Base-by-base conservation (phyloP, 1,140 invertebrate species). In the Scaptomyza montana region DNA sequence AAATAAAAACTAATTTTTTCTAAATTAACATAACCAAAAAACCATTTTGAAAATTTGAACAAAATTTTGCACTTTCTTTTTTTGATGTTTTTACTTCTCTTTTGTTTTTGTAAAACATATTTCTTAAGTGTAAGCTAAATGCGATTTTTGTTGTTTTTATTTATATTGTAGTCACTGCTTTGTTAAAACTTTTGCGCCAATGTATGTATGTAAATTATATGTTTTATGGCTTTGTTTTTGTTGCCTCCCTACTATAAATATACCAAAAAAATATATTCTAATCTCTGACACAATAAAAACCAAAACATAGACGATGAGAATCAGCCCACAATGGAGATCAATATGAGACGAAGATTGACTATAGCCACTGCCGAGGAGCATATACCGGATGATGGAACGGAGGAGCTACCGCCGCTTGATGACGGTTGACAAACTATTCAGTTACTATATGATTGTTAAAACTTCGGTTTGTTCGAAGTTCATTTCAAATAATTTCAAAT, bases 51-150 rank as follows among this genome's bases (percentile, higher is more conserved):
- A 25, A 59, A 30, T 43, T 5, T 33, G 47, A 36, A 39, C 16
- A 54, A 63, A 43, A 39, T 66, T 91, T 91, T 91, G 90, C 90
- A 91, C 90, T 91, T 91, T 91, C 90, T 89, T 90, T 51, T 73
- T 65, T 72, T 50, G 25, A 51, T 54, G 19, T 65, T 25, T 45
- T 49, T 25, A 21, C 49, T 30, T 53, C 28, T 41, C 7, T 47
- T 13, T 46, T 55, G 12, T 30, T 45, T 46, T 10, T 41, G 36
- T 51, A 39, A 39, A 12, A 12, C 36, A 39, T 51, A 30, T n/a
- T 51, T 5, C 2, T 36, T 39, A 67, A 53, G 19, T 60, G 60
- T 55, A 39, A 78, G 69, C 74, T 74, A 75, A 69, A 71, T 68
- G 51, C 49, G 50, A 66, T 80, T 86, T 47, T 67, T 56, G 56